Conservation (phyloP, 2,113 vertebrate species). For the Colossoma macropomum region DNA sequence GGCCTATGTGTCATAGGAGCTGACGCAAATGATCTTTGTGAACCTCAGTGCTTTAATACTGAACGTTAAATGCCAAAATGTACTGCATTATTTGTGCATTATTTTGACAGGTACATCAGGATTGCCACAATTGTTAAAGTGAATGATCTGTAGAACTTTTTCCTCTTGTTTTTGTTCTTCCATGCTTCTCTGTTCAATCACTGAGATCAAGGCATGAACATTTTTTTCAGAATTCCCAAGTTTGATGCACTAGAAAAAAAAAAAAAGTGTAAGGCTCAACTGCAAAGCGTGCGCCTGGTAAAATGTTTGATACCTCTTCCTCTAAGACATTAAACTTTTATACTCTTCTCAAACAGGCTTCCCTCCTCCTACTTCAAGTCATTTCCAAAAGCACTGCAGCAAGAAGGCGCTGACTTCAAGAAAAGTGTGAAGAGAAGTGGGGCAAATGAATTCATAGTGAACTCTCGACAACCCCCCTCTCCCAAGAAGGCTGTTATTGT, state of each 20-base stretch:
- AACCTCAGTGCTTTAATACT: conserved; percentile 12
- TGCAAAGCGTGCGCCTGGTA: neutral
- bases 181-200: neutral
- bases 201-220: neutral
- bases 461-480: conserved; percentile 69
- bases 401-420: conserved; percentile 50
- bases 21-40: neutral
- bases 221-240: neutral
- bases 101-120: conserved; percentile 21
- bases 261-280: neutral
- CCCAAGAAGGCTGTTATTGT: conserved; percentile 58
- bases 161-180: neutral
- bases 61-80: neutral
- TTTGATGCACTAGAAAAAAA: conserved; percentile 20
- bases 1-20: neutral
- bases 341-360: conserved; percentile 2
- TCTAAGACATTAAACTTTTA: conserved; percentile 9
- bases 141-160: neutral
- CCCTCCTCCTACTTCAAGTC: conserved; percentile 15
- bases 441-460: conserved; percentile 65
- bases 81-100: neutral
- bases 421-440: conserved; percentile 60
- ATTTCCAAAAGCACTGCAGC: conserved; percentile 28
- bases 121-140: conserved; percentile 4
- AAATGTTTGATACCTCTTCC: conserved; percentile 17